Evolutionary conservation across 2,888 invertebrate species (phyloP).

Genomic region (Orthosia gracilis): DNA sequence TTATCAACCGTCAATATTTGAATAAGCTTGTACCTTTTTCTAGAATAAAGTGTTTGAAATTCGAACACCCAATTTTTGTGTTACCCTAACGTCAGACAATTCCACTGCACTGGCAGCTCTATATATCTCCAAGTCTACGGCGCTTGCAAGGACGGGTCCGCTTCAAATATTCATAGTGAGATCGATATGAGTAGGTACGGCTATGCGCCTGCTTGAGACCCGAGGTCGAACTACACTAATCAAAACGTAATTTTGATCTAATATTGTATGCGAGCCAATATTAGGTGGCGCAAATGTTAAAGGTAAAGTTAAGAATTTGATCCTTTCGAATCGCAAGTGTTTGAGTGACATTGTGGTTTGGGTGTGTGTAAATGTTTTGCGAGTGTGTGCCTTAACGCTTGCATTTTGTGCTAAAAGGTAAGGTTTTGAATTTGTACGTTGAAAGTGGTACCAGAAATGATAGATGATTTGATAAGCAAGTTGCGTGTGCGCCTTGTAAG

Average conservation of each 20-base stretch:
- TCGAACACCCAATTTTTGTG: background rate
- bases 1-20: constrained; percentile 10
- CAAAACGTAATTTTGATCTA: constrained; percentile 85
- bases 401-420: background rate
- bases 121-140: constrained; percentile 71
- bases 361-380: constrained; percentile 10
- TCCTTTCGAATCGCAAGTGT: constrained; percentile 52
- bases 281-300: constrained; percentile 59
- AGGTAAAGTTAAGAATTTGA: constrained; percentile 59
- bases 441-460: background rate
- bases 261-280: constrained; percentile 80
- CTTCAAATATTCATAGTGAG: constrained; percentile 89
- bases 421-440: background rate
- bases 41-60: background rate
- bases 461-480: background rate
- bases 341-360: constrained; percentile 43
- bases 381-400: constrained; percentile 2
- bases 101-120: constrained; percentile 39
- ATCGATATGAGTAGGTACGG: constrained; percentile 85
- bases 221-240: constrained; percentile 85
- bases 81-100: constrained; percentile 35
- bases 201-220: constrained; percentile 80
- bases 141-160: constrained; percentile 83
- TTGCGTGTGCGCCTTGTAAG: background rate
- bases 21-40: background rate